phyloP scores from a whole-genome alignment of 2,797 vertebrate species.

The Chrysocyon brachyurus region DNA sequence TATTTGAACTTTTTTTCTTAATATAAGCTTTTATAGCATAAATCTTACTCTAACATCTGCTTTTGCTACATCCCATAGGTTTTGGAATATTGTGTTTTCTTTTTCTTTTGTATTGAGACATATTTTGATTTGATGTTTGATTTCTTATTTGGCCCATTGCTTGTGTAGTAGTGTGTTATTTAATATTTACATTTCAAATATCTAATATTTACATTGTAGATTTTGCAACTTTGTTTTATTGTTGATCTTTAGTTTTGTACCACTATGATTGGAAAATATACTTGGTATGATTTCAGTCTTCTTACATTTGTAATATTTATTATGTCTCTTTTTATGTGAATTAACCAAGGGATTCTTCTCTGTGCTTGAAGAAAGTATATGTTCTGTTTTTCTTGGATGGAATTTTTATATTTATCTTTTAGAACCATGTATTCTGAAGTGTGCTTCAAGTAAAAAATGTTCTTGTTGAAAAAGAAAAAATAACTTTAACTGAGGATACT shows the following conservation, averaged over 20 bases:
- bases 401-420: neutral
- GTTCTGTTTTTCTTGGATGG: neutral
- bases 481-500: neutral
- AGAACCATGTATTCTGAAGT: neutral
- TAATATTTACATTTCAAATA: neutral
- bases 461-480: neutral
- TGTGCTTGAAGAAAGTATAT: neutral
- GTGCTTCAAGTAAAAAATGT: neutral
- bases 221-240: neutral
- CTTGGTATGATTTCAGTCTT: neutral
- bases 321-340: neutral
- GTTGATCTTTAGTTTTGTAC: neutral
- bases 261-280: neutral
- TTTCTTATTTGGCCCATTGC: neutral
- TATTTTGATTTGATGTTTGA: neutral
- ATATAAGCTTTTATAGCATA: neutral
- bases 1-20: neutral
- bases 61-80: neutral
- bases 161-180: neutral
- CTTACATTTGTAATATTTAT: neutral
- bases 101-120: neutral
- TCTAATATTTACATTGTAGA: neutral
- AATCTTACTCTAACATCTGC: neutral
- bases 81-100: neutral
- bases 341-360: neutral